Evolutionary conservation across 1,140 invertebrate species (phyloP).

Genomic region (Anadara kagoshimensis): DNA sequence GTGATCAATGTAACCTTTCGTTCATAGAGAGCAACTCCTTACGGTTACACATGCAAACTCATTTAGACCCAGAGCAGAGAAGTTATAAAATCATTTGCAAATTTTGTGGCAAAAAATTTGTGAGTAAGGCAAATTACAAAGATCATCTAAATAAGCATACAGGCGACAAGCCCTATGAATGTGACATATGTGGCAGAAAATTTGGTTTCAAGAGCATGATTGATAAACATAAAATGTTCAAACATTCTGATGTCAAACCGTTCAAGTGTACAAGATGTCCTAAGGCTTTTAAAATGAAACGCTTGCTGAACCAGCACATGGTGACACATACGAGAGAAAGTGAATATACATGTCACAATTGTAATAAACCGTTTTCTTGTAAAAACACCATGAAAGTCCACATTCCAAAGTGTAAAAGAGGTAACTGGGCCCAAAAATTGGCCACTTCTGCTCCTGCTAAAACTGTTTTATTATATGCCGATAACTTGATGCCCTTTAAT

Average conservation of each 20-base stretch:
- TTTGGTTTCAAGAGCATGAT: slow-evolving; percentile 36
- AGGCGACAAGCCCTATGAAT: slow-evolving; percentile 39
- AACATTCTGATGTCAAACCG: slow-evolving; percentile 32
- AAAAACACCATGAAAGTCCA: slow-evolving; percentile 13
- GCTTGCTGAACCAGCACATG: slow-evolving; percentile 39
- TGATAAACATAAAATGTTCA: slow-evolving; percentile 33
- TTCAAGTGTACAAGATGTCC: slow-evolving; percentile 39
- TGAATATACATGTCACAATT: slow-evolving; percentile 36
- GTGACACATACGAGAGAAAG: slow-evolving; percentile 41
- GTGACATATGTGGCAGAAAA: slow-evolving; percentile 31
- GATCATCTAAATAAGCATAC: slow-evolving; percentile 49
- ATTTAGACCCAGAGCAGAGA: slow-evolving; percentile 27
- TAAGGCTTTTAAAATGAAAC: slow-evolving; percentile 37
- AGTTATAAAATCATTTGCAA: slow-evolving; percentile 32
- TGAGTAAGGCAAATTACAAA: slow-evolving; percentile 18
- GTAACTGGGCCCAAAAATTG: not conserved
- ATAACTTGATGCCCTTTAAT: too few species aligned
- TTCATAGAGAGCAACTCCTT: slow-evolving; percentile 27
- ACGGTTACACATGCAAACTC: slow-evolving; percentile 23
- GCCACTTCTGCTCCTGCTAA: too few species aligned
- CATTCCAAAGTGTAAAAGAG: slow-evolving; percentile 17
- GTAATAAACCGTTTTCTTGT: slow-evolving; percentile 31
- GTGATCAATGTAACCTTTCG: slow-evolving; percentile 10
- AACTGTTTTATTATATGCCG: too few species aligned
- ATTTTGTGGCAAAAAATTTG: slow-evolving; percentile 32